phyloP scores from a whole-genome alignment of 2,888 invertebrate species.

The Drosophila anomalata region DNA sequence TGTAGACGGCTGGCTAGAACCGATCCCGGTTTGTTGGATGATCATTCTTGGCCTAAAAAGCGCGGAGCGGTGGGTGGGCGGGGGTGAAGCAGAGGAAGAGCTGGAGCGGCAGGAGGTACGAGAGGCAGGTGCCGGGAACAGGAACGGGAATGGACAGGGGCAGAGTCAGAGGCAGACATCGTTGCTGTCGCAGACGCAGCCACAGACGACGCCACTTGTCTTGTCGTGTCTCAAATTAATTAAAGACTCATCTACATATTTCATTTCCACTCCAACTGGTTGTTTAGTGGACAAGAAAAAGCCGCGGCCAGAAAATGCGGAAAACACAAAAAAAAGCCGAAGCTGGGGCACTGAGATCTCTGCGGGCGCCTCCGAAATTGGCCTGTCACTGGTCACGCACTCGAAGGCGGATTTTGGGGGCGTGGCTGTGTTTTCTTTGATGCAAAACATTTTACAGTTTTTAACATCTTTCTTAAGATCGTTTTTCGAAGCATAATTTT shows the following conservation, averaged over 20 bases:
- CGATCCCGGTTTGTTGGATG: constrained; percentile 8
- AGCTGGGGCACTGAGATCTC: constrained; percentile 21
- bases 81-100: constrained; percentile 7
- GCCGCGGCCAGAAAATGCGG: constrained; percentile 68
- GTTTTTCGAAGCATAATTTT: constrained; percentile 40
- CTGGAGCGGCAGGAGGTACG: constrained; percentile 15
- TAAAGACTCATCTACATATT: constrained; percentile 80
- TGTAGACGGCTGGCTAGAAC: constrained; percentile 4
- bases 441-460: constrained; percentile 55
- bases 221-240: constrained; percentile 80
- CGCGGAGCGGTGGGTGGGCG: not conserved
- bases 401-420: constrained; percentile 24
- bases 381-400: constrained; percentile 67
- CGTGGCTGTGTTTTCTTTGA: constrained; percentile 40
- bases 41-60: constrained; percentile 69
- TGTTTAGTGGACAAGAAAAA: constrained; percentile 51
- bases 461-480: constrained; percentile 62
- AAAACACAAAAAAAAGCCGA: constrained; percentile 49
- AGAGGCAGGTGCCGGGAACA: not conserved
- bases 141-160: constrained; percentile 44
- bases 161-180: constrained; percentile 58
- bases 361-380: constrained; percentile 69
- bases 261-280: constrained; percentile 78
- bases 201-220: constrained; percentile 77
- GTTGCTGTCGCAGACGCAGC: constrained; percentile 56